Conservation (phyloP, 2,113 vertebrate genomes). For the Spea multiplicata region DNA sequence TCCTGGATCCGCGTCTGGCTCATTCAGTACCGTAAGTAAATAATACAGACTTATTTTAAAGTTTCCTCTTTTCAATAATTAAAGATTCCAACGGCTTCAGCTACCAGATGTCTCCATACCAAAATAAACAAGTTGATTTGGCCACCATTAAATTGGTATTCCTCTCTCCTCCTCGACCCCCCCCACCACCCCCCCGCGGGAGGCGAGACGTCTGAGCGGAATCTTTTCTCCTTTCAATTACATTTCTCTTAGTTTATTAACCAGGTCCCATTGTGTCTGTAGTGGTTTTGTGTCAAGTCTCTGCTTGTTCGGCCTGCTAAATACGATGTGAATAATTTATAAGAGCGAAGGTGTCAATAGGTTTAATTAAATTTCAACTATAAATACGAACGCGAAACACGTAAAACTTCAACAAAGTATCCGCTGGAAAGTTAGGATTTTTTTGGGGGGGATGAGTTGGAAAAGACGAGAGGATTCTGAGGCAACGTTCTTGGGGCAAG, state of each 20-base stretch:
- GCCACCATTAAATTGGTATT: neutral
- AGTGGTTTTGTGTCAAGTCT: neutral
- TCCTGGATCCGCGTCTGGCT: neutral
- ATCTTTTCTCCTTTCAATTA: conserved; percentile 1
- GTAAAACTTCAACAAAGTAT: too few relatives aligned
- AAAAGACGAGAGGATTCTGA: too few relatives aligned
- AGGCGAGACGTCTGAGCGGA: neutral
- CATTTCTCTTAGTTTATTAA: conserved; percentile 6
- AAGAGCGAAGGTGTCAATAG: conserved; percentile 17
- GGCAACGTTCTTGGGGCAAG: too few relatives aligned
- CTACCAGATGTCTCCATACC: neutral
- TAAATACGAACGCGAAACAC: neutral
- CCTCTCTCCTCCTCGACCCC: neutral
- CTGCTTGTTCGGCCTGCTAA: neutral
- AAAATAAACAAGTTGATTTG: conserved; percentile 3
- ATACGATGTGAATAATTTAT: conserved; percentile 23
- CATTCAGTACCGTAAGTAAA: neutral
- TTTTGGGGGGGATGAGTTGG: too few relatives aligned
- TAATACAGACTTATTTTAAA: neutral
- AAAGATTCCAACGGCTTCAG: neutral
- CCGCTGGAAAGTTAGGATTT: too few relatives aligned
- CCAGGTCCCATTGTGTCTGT: neutral
- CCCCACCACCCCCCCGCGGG: neutral
- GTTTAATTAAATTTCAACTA: neutral
- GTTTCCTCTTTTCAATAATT: neutral